A percentile compares a stretch with the other conserved stretches of the same genome.
Evolutionary conservation across 2,888 invertebrate genomes (phyloP).

Genomic region (Megamerina dolium): DNA sequence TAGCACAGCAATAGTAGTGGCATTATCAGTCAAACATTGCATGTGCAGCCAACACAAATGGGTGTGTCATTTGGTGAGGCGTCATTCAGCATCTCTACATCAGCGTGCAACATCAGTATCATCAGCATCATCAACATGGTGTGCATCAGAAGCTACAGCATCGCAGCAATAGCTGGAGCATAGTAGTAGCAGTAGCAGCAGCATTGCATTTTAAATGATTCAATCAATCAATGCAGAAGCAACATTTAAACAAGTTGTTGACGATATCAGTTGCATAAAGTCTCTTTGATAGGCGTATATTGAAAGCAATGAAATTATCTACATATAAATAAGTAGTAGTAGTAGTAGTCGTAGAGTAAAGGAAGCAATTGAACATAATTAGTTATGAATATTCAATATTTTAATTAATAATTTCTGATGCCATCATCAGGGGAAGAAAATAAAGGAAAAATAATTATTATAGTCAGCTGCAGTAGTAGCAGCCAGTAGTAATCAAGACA

Average conservation of each 20-base stretch:
- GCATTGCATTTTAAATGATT: no score
- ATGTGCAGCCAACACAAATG: background rate
- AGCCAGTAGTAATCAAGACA: no score
- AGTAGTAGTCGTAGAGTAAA: background rate
- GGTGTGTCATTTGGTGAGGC: no score
- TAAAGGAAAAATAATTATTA: no score
- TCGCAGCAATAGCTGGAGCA: background rate
- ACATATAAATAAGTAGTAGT: no score
- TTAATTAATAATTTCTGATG: constrained; percentile 21
- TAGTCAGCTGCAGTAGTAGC: no score
- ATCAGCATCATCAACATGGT: background rate
- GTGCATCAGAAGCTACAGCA: no score
- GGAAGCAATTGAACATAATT: constrained; percentile 9
- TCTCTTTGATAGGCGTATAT: no score
- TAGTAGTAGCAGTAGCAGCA: no score
- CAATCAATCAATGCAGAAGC: background rate
- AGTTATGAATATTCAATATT: constrained; percentile 23
- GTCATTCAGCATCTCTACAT: no score
- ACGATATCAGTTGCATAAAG: background rate
- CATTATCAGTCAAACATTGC: background rate
- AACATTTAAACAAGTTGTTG: background rate
- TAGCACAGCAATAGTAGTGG: background rate
- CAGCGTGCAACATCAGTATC: background rate
- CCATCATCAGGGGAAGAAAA: no score
- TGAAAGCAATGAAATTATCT: no score